Base-by-base conservation (phyloP, 2,888 invertebrate genomes). In the Agrochola circellaris region DNA sequence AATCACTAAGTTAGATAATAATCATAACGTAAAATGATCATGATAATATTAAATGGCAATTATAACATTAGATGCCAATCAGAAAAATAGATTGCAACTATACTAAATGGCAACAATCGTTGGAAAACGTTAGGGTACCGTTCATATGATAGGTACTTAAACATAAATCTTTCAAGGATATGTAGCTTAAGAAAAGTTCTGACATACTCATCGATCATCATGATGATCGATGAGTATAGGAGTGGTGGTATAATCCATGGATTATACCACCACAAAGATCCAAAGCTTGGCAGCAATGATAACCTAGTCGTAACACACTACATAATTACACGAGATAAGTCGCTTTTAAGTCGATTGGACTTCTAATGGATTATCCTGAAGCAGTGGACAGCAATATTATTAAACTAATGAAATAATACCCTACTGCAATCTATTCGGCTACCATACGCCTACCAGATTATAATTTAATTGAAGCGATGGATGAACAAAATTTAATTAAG, bases 401-500 rank as follows among this genome's bases (percentile, higher is more conserved):
- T 56, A 80, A 84, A 72, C 73, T 84, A 58, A 71, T 84, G 48
- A 54, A 66, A 76, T 72, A 77, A 67, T 61, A 62, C 48, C 69
- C 70, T 62, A 66, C 62, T 64, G 66, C 67, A 87, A 78, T 67
- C 74, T 75, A 72, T 81, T 85, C 20, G 68, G 56, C 68, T 45
- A 51, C 77, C 79, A 81, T 79, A 79, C 62, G 56, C 78, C 67
- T 17, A 48, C 17, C 68, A 82, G 68, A 64, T 81, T 82, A 80
- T 60, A 82, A 82, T 65, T 77, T 70, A 70, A 80, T 77, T 77
- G 58, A 77, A 69, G 54, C 77, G 77, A 70, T 82, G 82, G 82
- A 65, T 54, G 48, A 51, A 7, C 79, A 17, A 70, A 80, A 82
- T 80, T 77, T 65, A 82, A 80, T 80, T 82, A 45, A 54, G 20